Base-by-base conservation (phyloP, 2,888 invertebrate genomes). In the Athetis lepigone region DNA sequence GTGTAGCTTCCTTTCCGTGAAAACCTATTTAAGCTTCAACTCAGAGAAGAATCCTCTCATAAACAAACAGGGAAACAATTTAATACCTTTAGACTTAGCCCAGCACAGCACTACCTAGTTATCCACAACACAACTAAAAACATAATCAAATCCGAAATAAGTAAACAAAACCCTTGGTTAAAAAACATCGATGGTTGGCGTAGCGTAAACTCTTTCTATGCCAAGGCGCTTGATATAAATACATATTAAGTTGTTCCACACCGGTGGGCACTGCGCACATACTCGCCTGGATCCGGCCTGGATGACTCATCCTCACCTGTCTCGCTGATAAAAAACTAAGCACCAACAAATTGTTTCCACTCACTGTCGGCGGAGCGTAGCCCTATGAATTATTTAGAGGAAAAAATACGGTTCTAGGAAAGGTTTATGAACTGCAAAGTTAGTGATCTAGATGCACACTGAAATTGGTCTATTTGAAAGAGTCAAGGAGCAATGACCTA, bases 201-300 rank as follows among this genome's bases (percentile, higher is more conserved):
- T 66, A 64, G 59, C 70, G 76, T 72, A 64, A 73, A 70, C 49
- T 75, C 59, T 80, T 72, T 75, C 70, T 75, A 70, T 82, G 82
- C 77, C 77, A 77, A 81, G 82, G 78, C 50, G 64, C 57, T 64
- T 75, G 73, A 64, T 70, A 63, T 70, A 82, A 63, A 75, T 77
- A 83, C 79, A 80, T 81, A 74, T 75, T 71, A 80, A 82, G 74
- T 66, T 62, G 83, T 83, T 83, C 75, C 81, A 70, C 76, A 68
- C 58, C 51, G 84, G 36, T 79, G 79, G 37, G 13, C 71, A 77
- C 71, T 39, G 70, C 60, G 57, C 59, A 63, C 69, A 60, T 40
- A 59, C 65, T 54, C 42, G 81, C 62, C 80, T 61, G 79, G 81
- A 81, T 79, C 80, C 81, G 81, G 77, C 58, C 77, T 65, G 81